Percentiles rank a stretch among this genome's conserved stretches.
phyloP scores from a whole-genome alignment of 2,797 vertebrate species.

The Melanotaenia trifasciata region DNA sequence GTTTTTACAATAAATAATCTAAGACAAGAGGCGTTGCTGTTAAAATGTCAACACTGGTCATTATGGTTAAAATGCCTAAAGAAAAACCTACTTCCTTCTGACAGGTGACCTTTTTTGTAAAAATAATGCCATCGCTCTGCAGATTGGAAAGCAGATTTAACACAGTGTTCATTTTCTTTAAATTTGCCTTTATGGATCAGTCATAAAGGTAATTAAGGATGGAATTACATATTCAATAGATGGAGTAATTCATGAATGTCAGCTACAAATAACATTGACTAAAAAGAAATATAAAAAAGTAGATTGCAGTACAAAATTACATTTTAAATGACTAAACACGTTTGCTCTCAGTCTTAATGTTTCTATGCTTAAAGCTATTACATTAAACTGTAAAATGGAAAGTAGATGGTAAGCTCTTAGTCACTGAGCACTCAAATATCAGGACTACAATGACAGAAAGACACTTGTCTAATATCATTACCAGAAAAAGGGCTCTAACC shows the following conservation, averaged over 20 bases:
- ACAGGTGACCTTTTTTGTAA: neutral
- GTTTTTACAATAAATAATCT: neutral
- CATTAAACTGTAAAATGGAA: neutral
- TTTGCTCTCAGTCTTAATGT: neutral
- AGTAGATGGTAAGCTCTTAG: no score
- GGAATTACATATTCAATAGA: neutral
- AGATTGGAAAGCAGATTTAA: conserved; percentile 1
- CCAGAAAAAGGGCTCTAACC: neutral
- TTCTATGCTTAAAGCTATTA: neutral
- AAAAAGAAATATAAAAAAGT: neutral
- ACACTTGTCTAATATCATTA: neutral
- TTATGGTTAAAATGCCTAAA: conserved; percentile 6
- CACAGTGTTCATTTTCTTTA: conserved; percentile 4
- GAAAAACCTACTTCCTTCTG: neutral
- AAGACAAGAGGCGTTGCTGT: neutral
- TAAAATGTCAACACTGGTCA: conserved; percentile 5
- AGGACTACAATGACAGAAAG: neutral
- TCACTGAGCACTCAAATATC: neutral
- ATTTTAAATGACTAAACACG: neutral
- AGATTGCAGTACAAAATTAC: neutral
- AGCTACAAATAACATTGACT: neutral
- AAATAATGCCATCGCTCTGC: neutral
- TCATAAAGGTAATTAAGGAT: neutral
- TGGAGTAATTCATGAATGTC: neutral
- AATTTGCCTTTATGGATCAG: neutral